Evolutionary conservation across 2,797 vertebrate genomes (phyloP), one percentile per base, ranked within the genome.

Genomic region (Micromesistius poutassou): DNA sequence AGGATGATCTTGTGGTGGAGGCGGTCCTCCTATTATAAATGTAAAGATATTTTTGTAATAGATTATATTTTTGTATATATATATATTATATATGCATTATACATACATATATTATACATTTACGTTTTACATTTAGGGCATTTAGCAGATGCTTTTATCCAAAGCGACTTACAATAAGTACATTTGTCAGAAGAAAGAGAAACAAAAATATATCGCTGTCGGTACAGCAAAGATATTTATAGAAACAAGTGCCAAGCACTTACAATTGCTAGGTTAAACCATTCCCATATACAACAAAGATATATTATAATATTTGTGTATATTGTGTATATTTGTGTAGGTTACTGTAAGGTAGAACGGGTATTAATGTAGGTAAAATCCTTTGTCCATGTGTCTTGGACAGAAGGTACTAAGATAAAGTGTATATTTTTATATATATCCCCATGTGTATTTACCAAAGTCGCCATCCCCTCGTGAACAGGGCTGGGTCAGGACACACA

Each of bases 401-500:
- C 50, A n/a, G 22, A 5, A 62, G 22, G 16, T 22, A 50, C 33
- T 6, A 35, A 35, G 33, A 35, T 50, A 50, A 50, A 50, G 1
- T 50, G 38, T 40, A 13, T 40, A 4, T 50, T 14, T 50, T 4
- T 4, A 16, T 33, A 28, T 25, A 46, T 76, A 38, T 50, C 4
- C 2, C n/a, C 33, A n/a, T 30, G 9, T 72, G 78, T 71, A 6
- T 25, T 83, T 86, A 90, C 89, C 86, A 0, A 12, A 71, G 0
- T 88, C 88, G 76, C 86, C 86, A 0, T 92, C 91, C 2, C 92
- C 88, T 78, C 93, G 90, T 30, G 93, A 84, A 85, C 97, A 97
- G 1, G 96, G 89, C 46, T 96, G 92, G 0, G 95, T 98, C n/a
- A 99, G 94, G 73, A 96, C 96, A 74, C 95, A 90, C 78, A 98